phyloP scores from a whole-genome alignment of 2,888 invertebrate genomes.

The Drosophila kuntzei region DNA sequence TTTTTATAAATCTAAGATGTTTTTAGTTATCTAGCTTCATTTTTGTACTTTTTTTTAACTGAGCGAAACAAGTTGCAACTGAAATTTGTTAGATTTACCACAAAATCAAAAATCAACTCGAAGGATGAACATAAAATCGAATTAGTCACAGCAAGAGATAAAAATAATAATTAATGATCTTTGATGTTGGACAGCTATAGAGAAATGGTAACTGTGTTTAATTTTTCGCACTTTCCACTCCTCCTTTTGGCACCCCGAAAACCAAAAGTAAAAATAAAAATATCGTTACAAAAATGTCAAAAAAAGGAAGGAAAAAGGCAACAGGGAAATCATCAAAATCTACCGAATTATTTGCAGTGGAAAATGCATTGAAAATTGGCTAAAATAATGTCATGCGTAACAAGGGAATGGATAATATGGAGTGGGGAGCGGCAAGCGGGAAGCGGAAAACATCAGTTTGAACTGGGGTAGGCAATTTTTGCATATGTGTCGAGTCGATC shows the following conservation, averaged over 20 bases:
- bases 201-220: constrained; percentile 33
- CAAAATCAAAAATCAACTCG: constrained; percentile 16
- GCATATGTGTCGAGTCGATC: constrained; percentile 55
- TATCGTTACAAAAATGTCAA: constrained; percentile 59
- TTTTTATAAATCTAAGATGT: neutral
- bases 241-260: constrained; percentile 22
- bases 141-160: constrained; percentile 82
- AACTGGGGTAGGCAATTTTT: constrained; percentile 53
- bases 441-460: constrained; percentile 2
- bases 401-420: constrained; percentile 35
- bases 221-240: constrained; percentile 49
- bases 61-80: neutral
- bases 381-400: constrained; percentile 75
- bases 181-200: constrained; percentile 28
- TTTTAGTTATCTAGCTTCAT: neutral
- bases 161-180: constrained; percentile 78
- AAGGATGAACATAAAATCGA: constrained; percentile 72
- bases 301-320: constrained; percentile 40
- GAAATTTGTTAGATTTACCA: constrained; percentile 3
- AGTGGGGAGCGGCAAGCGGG: neutral
- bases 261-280: constrained; percentile 33
- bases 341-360: constrained; percentile 58
- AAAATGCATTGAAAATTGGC: constrained; percentile 72
- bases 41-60: neutral
- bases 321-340: constrained; percentile 42